Conservation (phyloP, 2,797 vertebrate species). For the Diplodus puntazzo region DNA sequence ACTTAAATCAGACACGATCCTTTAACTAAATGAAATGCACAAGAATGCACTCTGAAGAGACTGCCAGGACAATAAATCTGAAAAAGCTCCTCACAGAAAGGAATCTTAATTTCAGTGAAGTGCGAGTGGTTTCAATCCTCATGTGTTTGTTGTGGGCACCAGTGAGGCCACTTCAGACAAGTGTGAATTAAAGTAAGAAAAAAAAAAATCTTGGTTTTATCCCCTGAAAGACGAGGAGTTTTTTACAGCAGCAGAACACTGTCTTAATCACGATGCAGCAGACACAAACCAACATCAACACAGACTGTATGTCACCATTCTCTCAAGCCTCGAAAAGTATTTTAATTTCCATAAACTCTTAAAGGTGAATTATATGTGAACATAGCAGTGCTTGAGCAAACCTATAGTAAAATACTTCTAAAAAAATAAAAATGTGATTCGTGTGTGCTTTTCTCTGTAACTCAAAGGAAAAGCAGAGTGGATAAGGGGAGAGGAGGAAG, state of each 20-base stretch:
- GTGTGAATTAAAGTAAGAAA: neutral
- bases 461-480: neutral
- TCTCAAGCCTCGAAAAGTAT: neutral
- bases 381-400: neutral
- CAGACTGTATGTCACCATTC: neutral
- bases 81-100: neutral
- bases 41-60: neutral
- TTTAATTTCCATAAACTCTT: neutral
- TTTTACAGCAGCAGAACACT: neutral
- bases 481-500: slow-evolving; percentile 17
- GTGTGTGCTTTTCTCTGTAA: neutral
- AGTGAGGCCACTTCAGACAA: neutral
- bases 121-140: slow-evolving; percentile 13
- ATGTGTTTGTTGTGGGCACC: neutral
- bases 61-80: neutral
- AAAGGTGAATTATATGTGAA: neutral
- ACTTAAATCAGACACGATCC: neutral
- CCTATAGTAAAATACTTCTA: neutral
- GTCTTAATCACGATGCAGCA: slow-evolving; percentile 11
- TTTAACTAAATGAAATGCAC: neutral
- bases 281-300: neutral
- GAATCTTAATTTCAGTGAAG: slow-evolving; percentile 14
- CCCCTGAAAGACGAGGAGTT: neutral
- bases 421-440: too few relatives aligned
- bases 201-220: neutral